phyloP scores from a whole-genome alignment of 2,888 invertebrate genomes.

The Zootermopsis nevadensis region DNA sequence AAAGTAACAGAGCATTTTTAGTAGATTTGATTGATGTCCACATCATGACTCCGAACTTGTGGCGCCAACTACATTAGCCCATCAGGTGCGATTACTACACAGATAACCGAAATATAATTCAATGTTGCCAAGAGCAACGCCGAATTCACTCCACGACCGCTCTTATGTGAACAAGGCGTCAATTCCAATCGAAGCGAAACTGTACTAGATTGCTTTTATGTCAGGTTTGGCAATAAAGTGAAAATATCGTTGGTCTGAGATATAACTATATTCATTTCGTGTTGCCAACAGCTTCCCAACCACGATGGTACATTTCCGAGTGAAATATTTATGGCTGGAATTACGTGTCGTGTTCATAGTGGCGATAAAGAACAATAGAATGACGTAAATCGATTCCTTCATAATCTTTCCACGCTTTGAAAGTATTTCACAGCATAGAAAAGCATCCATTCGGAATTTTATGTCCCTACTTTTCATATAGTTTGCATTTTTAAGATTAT shows the following conservation, averaged over 20 bases:
- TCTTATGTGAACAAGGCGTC: neutral
- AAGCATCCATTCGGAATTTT: neutral
- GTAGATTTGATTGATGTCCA: neutral
- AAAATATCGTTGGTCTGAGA: neutral
- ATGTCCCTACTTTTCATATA: neutral
- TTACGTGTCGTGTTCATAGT: neutral
- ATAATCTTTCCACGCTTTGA: neutral
- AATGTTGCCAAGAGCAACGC: neutral
- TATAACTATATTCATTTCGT: neutral
- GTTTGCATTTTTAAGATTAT: neutral
- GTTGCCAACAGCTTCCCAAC: neutral
- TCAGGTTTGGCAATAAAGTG: neutral
- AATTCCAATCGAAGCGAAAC: neutral
- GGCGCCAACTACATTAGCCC: neutral
- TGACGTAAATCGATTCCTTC: neutral
- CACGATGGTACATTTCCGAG: neutral
- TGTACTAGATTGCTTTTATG: neutral
- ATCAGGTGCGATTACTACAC: neutral
- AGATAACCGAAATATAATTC: neutral
- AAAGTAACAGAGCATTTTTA: neutral
- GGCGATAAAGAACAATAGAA: constrained; percentile 4
- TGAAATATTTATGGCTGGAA: neutral
- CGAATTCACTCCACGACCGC: neutral
- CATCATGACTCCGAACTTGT: neutral
- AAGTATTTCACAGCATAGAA: neutral